Evolutionary conservation across 2,888 invertebrate genomes (phyloP).

Genomic region (Mesodorylaimus sp.): DNA sequence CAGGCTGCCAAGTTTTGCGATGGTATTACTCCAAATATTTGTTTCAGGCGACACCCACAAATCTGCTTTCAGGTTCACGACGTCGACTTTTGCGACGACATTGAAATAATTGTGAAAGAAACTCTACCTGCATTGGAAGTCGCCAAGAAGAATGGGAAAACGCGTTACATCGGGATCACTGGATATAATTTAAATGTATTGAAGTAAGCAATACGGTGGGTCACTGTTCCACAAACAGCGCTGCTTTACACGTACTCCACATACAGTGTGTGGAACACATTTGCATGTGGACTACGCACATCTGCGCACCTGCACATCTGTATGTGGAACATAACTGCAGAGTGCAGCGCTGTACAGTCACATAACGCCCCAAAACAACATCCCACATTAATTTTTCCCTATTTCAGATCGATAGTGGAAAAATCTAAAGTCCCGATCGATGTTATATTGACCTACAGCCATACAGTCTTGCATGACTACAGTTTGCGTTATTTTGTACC

Average conservation of each 20-base stretch:
- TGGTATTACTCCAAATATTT: no score
- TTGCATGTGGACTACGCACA: no score
- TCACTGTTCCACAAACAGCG: conserved; percentile 2
- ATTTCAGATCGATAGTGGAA: conserved; percentile 27
- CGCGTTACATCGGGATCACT: conserved; percentile 62
- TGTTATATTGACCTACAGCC: conserved; percentile 54
- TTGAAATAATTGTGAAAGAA: conserved; percentile 58
- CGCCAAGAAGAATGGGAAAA: conserved; percentile 48
- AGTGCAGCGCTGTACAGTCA: no score
- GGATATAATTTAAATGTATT: conserved; percentile 56
- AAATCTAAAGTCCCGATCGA: conserved; percentile 44
- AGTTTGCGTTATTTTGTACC: conserved; percentile 51
- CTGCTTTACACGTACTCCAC: no score
- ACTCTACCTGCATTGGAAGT: conserved; percentile 62
- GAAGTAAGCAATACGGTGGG: conserved; percentile 40
- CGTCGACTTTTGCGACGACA: conserved; percentile 59
- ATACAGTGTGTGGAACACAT: no score
- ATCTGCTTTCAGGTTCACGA: conserved; percentile 76
- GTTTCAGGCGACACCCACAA: no score
- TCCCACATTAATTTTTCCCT: no score
- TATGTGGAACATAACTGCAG: no score
- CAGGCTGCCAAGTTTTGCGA: no score
- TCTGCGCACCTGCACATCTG: no score
- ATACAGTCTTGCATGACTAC: conserved; percentile 59
- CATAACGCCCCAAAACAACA: no score